Conservation (phyloP, 2,888 invertebrate species). For the Tetheella fluctuosa region DNA sequence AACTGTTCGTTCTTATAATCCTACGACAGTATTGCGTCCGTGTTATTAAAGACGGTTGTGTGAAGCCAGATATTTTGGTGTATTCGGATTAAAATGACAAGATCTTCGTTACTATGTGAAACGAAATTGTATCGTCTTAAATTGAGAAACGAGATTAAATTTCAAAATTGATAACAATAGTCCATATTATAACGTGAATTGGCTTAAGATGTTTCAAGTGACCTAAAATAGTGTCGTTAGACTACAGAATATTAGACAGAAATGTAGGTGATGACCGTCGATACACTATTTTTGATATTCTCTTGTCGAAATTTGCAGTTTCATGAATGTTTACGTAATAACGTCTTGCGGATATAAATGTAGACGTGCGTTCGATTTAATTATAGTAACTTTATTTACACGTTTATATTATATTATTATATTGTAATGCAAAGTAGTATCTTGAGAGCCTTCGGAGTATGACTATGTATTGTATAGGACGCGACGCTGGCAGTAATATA, state of each 20-base stretch:
- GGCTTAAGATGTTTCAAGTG: conserved; percentile 72
- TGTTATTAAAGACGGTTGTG: conserved; percentile 23
- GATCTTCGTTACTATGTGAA: background rate
- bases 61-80: conserved; percentile 14
- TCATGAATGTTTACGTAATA: conserved; percentile 68
- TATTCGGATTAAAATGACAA: conserved; percentile 20
- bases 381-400: conserved; percentile 83
- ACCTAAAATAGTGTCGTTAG: conserved; percentile 72
- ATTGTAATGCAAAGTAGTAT: conserved; percentile 76
- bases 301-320: conserved; percentile 83
- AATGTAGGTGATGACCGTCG: conserved; percentile 75
- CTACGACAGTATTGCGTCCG: conserved; percentile 27
- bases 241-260: conserved; percentile 77
- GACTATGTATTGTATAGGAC: conserved; percentile 57
- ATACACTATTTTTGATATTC: conserved; percentile 84
- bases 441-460: conserved; percentile 73
- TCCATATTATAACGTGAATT: conserved; percentile 63
- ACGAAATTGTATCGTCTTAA: conserved; percentile 29
- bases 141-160: conserved; percentile 33
- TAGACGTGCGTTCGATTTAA: conserved; percentile 70
- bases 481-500: conserved; percentile 65
- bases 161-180: conserved; percentile 69
- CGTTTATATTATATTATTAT: conserved; percentile 74
- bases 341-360: conserved; percentile 64
- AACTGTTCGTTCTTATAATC: conserved; percentile 23